Base-by-base conservation (phyloP, 2,113 vertebrate genomes). In the Tetraodon nigroviridis region DNA sequence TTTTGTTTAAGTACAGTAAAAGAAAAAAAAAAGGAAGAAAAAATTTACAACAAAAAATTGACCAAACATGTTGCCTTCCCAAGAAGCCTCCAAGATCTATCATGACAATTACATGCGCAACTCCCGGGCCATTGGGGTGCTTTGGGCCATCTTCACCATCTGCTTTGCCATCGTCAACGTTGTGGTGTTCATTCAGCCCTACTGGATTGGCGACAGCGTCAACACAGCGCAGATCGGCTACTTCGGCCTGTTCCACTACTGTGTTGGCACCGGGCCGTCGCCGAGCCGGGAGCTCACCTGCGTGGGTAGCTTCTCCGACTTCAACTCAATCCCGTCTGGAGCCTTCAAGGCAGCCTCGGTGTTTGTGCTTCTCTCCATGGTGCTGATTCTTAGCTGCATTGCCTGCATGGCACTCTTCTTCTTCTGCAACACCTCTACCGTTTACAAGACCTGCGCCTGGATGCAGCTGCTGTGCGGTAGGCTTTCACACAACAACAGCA, bases 381-480 rank as follows among this genome's bases (percentile, higher is more conserved):
- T 97, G 89, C 93, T 98, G 90, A 95, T 89, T 82, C 91, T 98
- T 82, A 92, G 93, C 89, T 98, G 95, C 90, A 98, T 98, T 89
- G 91, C 92, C 73, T 98, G 94, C 90, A 96, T 98, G 84, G 90
- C 92, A 64, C 94, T 98, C 54, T 98, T 98, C 92, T 98, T 98
- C 91, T 97, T 98, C 93, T 98, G 95, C 91, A 98, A 97, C 93
- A 96, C 95, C 45, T 94, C 93, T 86, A 96, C 95, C 48, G 95
- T 98, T 86, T 98, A 98, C 92, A 98, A 98, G 93, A 98, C 93
- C 86, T 98, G 95, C 84, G 95, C 95, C 83, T 98, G 95, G 95
- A 98, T 97, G 95, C 95, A 98, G 92, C 93, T 98, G 76, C 89
- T 95, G 87, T 94, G 94, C 91, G 95, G 95, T 97, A 92, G 69